These are phyloP conservation scores for Cephalopachus bancanus DNA, from an alignment of 2,797 vertebrate species.

Conservation along the genomic window DNA sequence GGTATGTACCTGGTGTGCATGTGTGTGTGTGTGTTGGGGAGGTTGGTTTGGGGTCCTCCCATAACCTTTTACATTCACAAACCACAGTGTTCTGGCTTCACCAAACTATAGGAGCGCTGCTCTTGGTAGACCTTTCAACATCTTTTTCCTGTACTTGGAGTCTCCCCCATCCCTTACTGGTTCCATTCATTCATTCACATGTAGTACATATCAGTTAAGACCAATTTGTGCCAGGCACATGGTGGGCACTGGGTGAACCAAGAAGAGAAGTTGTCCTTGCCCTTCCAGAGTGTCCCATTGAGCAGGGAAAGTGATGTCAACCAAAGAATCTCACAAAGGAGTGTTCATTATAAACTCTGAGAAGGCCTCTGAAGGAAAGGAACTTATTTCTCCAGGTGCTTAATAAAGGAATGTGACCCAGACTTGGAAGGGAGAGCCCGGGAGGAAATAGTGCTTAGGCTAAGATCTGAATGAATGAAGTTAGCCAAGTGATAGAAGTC, in stretches of 20 bases:
- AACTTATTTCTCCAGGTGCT: neutral
- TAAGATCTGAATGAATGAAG: neutral
- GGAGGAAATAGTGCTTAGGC: neutral
- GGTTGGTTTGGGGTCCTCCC: neutral
- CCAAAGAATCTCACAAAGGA: neutral
- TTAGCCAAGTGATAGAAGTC: neutral
- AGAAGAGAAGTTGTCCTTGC: neutral
- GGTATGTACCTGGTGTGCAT: slow-evolving; percentile 87
- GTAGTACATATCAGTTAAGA: neutral
- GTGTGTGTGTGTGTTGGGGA: neutral
- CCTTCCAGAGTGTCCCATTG: neutral
- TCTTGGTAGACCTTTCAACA: neutral
- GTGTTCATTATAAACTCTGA: neutral
- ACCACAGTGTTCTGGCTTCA: neutral
- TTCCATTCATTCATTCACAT: neutral
- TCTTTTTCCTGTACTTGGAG: neutral
- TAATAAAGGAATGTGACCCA: neutral
- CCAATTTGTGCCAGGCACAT: neutral
- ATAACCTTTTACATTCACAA: neutral
- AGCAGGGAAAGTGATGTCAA: neutral
- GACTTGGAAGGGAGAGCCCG: neutral
- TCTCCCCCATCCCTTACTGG: neutral
- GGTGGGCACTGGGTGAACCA: neutral
- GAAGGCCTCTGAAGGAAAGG: neutral
- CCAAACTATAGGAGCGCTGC: neutral